Conservation (phyloP, 2,797 vertebrate genomes). For the Carapus acus region DNA sequence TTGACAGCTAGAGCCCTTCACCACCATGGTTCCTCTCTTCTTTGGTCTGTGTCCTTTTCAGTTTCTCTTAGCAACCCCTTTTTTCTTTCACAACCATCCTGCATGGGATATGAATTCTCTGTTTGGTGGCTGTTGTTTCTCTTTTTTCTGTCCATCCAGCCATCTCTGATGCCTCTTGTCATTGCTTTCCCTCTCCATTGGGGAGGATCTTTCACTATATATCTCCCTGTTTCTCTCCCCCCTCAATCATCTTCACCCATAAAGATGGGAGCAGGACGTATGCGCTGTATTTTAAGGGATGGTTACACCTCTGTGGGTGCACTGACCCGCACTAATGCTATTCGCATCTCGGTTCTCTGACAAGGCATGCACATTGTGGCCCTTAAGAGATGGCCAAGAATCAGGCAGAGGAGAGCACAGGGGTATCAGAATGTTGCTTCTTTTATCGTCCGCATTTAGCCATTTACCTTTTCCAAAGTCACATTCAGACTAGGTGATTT, state of each 20-base stretch:
- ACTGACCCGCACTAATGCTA: slow-evolving; percentile 73
- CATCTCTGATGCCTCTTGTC: slow-evolving; percentile 45
- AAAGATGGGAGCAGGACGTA: slow-evolving; percentile 64
- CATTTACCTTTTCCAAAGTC: slow-evolving; percentile 8
- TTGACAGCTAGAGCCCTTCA: slow-evolving; percentile 67
- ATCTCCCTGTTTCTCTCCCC: no score
- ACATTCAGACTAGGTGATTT: not conserved
- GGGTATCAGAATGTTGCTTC: slow-evolving; percentile 32
- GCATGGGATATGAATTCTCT: slow-evolving; percentile 56
- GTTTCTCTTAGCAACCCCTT: slow-evolving; percentile 60
- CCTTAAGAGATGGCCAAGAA: slow-evolving; percentile 63
- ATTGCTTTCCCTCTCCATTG: slow-evolving; percentile 36
- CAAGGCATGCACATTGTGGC: slow-evolving; percentile 51
- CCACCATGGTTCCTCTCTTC: slow-evolving; percentile 57
- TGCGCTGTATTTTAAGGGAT: slow-evolving; percentile 68
- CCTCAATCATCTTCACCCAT: slow-evolving; percentile 68
- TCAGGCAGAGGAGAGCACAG: slow-evolving; percentile 43
- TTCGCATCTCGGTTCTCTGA: slow-evolving; percentile 64
- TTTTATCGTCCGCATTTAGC: slow-evolving; percentile 18
- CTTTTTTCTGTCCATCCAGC: slow-evolving; percentile 63
- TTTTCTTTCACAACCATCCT: slow-evolving; percentile 64
- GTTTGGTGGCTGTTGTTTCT: slow-evolving; percentile 61
- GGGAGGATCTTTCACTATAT: slow-evolving; percentile 45
- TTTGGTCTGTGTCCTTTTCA: slow-evolving; percentile 62
- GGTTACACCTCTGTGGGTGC: slow-evolving; percentile 70